These are phyloP conservation scores for Jacana jacana DNA, from an alignment of 2,113 vertebrate species.

Conservation along the genomic window DNA sequence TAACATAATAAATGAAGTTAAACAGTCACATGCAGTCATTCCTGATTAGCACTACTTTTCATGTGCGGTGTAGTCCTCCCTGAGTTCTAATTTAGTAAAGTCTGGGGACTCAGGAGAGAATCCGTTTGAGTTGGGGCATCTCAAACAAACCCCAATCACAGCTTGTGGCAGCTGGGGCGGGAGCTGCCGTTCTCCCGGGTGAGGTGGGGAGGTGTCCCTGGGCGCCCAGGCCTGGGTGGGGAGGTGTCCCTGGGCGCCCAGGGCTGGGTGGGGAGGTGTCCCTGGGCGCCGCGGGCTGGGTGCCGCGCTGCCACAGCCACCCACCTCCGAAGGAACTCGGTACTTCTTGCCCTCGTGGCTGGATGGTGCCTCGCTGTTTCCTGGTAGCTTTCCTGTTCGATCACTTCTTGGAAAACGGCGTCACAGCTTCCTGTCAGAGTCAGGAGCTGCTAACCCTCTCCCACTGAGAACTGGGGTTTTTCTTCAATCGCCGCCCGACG, in stretches of 20 bases:
- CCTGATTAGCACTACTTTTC: background rate
- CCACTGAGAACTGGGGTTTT: background rate
- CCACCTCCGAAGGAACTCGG: background rate
- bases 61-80: background rate
- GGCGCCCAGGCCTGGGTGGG: background rate
- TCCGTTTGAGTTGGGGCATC: background rate
- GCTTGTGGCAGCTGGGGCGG: background rate
- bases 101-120: background rate
- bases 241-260: rapidly evolving
- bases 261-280: background rate
- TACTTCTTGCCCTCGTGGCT: background rate
- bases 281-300: background rate
- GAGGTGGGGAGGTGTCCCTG: background rate
- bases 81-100: background rate
- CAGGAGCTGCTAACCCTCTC: background rate
- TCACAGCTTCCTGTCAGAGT: background rate
- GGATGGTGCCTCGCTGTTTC: background rate
- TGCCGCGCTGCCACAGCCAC: background rate
- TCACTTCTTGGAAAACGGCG: conserved; percentile 4
- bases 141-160: background rate
- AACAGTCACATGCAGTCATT: background rate
- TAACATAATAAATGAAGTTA: background rate
- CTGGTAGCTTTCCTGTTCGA: background rate
- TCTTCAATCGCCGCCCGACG: background rate
- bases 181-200: background rate